Conservation (phyloP, 2,888 invertebrate species). For the Tricholauxania praeusta region DNA sequence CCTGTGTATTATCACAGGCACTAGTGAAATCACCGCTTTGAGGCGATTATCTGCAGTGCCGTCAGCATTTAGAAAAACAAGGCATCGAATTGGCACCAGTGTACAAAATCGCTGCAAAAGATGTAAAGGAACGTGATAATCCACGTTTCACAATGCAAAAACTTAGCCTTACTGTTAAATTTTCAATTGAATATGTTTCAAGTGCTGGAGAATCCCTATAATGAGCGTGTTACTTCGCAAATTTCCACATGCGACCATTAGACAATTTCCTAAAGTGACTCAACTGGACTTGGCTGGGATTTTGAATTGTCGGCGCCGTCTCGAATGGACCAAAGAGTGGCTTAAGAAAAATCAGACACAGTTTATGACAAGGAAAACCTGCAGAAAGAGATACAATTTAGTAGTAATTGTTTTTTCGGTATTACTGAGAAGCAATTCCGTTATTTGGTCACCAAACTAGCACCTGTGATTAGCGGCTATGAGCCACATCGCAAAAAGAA, state of each 20-base stretch:
- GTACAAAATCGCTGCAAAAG: too few species aligned
- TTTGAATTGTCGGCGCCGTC: constrained; percentile 60
- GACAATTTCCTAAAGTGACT: constrained; percentile 55
- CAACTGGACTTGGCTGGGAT: constrained; percentile 62
- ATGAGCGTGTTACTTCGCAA: too few species aligned
- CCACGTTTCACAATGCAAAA: too few species aligned
- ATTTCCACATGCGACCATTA: constrained; percentile 20
- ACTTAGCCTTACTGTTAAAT: too few species aligned
- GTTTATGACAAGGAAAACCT: constrained; percentile 63
- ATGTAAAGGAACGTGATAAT: too few species aligned
- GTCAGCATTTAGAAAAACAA: too few species aligned
- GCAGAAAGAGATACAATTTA: constrained; percentile 62
- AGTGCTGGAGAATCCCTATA: too few species aligned
- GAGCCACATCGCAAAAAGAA: constrained; percentile 66
- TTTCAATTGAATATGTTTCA: too few species aligned
- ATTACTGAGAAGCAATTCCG: constrained; percentile 66
- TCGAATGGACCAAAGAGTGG: constrained; percentile 66
- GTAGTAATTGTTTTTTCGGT: constrained; percentile 64
- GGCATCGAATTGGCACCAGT: too few species aligned
- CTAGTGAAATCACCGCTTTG: too few species aligned
- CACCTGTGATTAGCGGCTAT: constrained; percentile 63
- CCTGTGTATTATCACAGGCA: too few species aligned
- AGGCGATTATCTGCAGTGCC: too few species aligned
- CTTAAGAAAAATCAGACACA: constrained; percentile 63
- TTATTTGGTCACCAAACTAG: constrained; percentile 62